Percentiles rank a stretch among this genome's conserved stretches.
Evolutionary conservation across 35 echinoderm and acorn worm genomes (phyloP).

Genomic region (Apostichopus californicus): DNA sequence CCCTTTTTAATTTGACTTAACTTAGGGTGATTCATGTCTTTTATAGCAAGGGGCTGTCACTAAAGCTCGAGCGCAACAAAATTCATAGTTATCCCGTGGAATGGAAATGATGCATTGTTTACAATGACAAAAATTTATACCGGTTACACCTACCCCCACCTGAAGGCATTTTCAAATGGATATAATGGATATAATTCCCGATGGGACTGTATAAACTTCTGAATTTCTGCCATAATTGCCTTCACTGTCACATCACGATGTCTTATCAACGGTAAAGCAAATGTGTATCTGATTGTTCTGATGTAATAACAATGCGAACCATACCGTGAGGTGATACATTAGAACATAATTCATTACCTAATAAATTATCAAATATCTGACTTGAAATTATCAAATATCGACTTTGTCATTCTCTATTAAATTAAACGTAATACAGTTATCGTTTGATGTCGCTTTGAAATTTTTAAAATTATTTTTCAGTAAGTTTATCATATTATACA

Average conservation of each 20-base stretch:
- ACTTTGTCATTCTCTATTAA: no score
- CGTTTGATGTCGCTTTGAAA: not conserved
- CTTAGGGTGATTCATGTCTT: not conserved
- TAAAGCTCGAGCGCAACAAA: not conserved
- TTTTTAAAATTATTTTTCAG: not conserved
- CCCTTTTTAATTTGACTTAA: conserved; percentile 8
- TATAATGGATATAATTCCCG: not conserved
- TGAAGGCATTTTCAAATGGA: conserved; percentile 27
- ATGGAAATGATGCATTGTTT: not conserved
- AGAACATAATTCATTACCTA: not conserved
- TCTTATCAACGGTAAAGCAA: not conserved
- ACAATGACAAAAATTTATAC: not conserved
- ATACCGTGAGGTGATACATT: not conserved
- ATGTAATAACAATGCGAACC: not conserved
- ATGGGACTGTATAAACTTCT: not conserved
- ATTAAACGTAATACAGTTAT: no score
- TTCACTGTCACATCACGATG: not conserved
- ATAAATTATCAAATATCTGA: not conserved
- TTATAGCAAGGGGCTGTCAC: not conserved
- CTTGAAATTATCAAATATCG: no score
- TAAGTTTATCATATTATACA: not conserved
- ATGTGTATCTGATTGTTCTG: not conserved
- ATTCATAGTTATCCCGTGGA: not conserved
- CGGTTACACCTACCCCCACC: not conserved
- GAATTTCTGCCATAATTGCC: not conserved